Base-by-base conservation (phyloP, 2,113 vertebrate genomes). In the Glaucomys volans region DNA sequence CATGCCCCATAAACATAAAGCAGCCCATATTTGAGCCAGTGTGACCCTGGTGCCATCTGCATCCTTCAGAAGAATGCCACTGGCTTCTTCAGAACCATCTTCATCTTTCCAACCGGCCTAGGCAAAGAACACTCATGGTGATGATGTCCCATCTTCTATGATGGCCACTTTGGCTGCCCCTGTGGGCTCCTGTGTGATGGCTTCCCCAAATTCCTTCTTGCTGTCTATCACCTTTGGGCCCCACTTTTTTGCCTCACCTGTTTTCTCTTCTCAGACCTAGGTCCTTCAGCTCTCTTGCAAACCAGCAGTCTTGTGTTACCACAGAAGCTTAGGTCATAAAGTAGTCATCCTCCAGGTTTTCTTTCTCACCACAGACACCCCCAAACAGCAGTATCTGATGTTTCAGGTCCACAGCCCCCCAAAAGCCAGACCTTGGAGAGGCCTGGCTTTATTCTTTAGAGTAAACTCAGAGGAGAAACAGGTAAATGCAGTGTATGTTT, bases 281-380 rank as follows among this genome's bases (percentile, higher is more conserved):
- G 98, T 54, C 98, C 98, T 99, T 99, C 8, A 99, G 96, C 88
- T 98, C 97, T 0, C 97, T 98, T 2, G 98, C 98, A 98, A 99
- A 99, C 99, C 99, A 99, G 95, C 99, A 98, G 95, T 98, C 99
- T 98, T 99, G 99, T 42, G 91, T 98, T 86, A 86, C 99, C 99
- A 0, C 98, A 99, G 87, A 99, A 98, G 95, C 99, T 99, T 9
- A 99, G 96, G 50, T 99, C 99, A 0, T 99, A 81, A 98, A 99
- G 98, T 99, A 99, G 76, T 99, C 98, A 0, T 99, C 99, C 75
- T 99, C 98, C 0, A 99, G 97, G 2, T 97, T 98, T 96, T 99
- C 99, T 83, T 99, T 99, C 69, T 99, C 99, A 1, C 99, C 99
- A 4, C 98, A 99, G 52, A 99, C 99, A 0, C 99, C 99, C 0